Base-by-base conservation (phyloP, 64 coral and sea anemone species). In the Montipora sp. region DNA sequence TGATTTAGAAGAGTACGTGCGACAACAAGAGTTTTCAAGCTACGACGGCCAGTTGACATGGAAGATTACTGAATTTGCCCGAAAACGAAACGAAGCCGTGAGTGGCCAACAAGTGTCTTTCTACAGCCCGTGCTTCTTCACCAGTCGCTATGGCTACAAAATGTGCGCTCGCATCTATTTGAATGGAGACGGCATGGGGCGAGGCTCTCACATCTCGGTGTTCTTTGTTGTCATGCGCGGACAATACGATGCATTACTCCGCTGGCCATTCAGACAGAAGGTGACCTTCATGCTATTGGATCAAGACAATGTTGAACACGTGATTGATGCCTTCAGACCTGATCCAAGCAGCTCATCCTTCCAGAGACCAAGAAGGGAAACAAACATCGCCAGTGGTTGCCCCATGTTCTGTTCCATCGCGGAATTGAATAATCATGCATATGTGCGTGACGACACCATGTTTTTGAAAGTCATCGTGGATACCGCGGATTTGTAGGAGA, bases 211-310 rank as follows among this genome's bases (percentile, higher is more conserved):
- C 23, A 59, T 81, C 19, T 81, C 79, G 0, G 22, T 81, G 8
- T 81, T 81, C 79, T 81, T 81, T 36, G 79, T 81, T 11, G 12
- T 81, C 3, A 81, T 81, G 79, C 79, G 79, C 5, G 79, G 79
- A 8, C 22, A 60, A 49, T 61, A 81, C 14, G 79, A 81, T 14
- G 79, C 79, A 14, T 2, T 81, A 20, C 53, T 81, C 19, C 79
- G 79, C n/a, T 81, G 79, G 79, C 79, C 79, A 81, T 81, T 81
- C 53, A 81, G 79, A 81, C 79, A 81, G 51, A 81, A 81, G 53
- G 79, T 81, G 49, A 81, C 79, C 5, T 81, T 81, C 20, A 81
- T 81, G 79, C 21, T 81, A 15, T 24, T 81, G 79, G 79, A 81
- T 59, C 79, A 81, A 10, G 79, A 81, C 51, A 81, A 81, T 15